Evolutionary conservation across 2,113 vertebrate genomes (phyloP).

Genomic region (Perca fluviatilis): DNA sequence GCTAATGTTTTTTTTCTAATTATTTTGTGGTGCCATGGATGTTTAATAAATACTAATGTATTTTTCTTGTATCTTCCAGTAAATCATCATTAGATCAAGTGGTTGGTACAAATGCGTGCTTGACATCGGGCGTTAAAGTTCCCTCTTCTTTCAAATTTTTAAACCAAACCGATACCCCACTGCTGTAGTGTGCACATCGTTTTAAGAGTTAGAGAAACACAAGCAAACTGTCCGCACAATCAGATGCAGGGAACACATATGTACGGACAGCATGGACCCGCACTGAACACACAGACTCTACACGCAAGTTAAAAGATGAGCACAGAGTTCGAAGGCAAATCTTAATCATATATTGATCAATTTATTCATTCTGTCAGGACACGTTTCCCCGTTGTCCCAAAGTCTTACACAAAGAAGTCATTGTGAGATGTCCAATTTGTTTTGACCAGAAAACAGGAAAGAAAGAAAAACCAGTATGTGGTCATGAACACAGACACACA

Average conservation of each 20-base stretch:
- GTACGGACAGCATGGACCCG: not conserved
- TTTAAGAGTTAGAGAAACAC: not conserved
- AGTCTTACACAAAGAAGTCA: conserved; percentile 80
- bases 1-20: not conserved
- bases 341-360: conserved; percentile 79
- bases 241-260: not conserved
- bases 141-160: not conserved
- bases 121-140: not conserved
- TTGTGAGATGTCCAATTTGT: conserved; percentile 73
- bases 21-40: not conserved
- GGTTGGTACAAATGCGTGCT: not conserved
- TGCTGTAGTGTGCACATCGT: not conserved
- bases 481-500: conserved; percentile 77
- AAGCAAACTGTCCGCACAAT: not conserved
- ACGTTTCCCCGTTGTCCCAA: conserved; percentile 71
- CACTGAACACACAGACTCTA: not conserved
- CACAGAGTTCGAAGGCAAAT: conserved; percentile 62
- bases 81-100: not conserved
- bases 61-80: not conserved
- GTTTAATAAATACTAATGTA: not conserved
- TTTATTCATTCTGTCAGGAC: conserved; percentile 86
- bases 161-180: not conserved
- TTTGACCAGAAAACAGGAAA: conserved; percentile 73
- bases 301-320: conserved; percentile 10
- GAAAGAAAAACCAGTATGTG: conserved; percentile 60